Conservation (phyloP, 2,113 vertebrate genomes). For the Eurypyga helias region DNA sequence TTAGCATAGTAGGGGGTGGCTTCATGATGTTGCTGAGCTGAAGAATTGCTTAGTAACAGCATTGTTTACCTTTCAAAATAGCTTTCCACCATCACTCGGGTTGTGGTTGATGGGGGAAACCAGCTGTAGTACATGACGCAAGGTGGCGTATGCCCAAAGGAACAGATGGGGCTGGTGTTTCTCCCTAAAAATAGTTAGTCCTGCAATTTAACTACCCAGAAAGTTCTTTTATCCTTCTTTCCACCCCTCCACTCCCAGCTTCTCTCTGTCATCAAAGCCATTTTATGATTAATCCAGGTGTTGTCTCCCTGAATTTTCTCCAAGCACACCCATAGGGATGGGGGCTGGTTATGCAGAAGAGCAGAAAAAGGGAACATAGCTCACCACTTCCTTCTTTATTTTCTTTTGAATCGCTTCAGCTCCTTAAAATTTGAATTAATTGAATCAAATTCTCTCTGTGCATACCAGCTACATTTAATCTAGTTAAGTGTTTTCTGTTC, state of each 20-base stretch:
- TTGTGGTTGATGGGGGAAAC: neutral
- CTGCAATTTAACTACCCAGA: neutral
- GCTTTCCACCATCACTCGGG: neutral
- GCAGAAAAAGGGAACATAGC: neutral
- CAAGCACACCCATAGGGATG: neutral
- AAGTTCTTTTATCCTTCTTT: conserved; percentile 32
- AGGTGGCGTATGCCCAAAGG: neutral
- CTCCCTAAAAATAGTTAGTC: neutral
- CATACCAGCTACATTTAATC: conserved; percentile 13
- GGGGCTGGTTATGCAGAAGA: neutral
- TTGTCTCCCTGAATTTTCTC: conserved; percentile 10
- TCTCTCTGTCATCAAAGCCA: conserved; percentile 38
- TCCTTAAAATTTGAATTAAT: conserved; percentile 31
- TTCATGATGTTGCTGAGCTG: neutral
- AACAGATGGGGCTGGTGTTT: neutral
- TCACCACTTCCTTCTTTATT: neutral
- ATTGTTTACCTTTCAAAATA: conserved; percentile 20
- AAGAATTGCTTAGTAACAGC: neutral
- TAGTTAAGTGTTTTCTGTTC: conserved; percentile 57
- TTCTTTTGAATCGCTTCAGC: neutral
- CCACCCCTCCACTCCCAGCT: neutral
- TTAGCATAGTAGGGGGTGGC: neutral
- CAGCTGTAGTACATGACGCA: neutral
- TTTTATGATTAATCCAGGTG: neutral
- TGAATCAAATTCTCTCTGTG: neutral